phyloP scores from a whole-genome alignment of 2,797 vertebrate genomes.

The Orestias chungarensis region DNA sequence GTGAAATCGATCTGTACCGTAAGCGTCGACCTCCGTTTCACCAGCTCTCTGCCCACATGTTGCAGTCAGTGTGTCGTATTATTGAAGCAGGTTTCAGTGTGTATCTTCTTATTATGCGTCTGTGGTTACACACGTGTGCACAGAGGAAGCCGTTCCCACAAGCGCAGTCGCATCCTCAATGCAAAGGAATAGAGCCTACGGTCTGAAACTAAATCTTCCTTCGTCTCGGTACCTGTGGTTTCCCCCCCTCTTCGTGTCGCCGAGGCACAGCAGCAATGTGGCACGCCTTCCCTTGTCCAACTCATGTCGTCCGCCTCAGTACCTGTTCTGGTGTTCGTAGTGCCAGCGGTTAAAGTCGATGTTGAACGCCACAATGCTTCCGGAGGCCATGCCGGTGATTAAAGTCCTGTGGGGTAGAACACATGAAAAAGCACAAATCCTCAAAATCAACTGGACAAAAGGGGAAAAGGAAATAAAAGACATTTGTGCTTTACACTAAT shows the following conservation, averaged over 20 bases:
- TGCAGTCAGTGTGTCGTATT: slow-evolving; percentile 54
- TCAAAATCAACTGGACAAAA: not conserved
- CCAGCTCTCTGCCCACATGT: slow-evolving; percentile 47
- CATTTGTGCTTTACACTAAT: not conserved
- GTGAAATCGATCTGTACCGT: slow-evolving; percentile 51
- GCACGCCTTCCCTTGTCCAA: slow-evolving; percentile 36
- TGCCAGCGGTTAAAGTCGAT: slow-evolving; percentile 99
- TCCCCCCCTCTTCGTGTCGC: slow-evolving; percentile 31
- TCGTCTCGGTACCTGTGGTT: slow-evolving; percentile 55
- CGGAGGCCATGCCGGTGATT: slow-evolving; percentile 99
- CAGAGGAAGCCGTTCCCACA: slow-evolving; percentile 57
- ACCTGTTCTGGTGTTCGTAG: slow-evolving; percentile 99
- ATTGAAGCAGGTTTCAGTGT: slow-evolving; percentile 64
- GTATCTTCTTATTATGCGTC: slow-evolving; percentile 65
- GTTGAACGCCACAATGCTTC: slow-evolving; percentile 99
- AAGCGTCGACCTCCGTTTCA: slow-evolving; percentile 56
- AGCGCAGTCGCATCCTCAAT: slow-evolving; percentile 49
- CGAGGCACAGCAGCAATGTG: slow-evolving; percentile 56
- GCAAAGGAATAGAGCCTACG: slow-evolving; percentile 54
- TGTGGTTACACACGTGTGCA: slow-evolving; percentile 57
- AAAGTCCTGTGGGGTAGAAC: slow-evolving; percentile 85
- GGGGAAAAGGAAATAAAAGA: not conserved
- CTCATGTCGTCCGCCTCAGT: slow-evolving; percentile 80
- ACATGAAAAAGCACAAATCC: not conserved
- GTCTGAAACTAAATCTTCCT: slow-evolving; percentile 49